Conservation (phyloP, 2,113 vertebrate species). For the Amia ocellicauda region DNA sequence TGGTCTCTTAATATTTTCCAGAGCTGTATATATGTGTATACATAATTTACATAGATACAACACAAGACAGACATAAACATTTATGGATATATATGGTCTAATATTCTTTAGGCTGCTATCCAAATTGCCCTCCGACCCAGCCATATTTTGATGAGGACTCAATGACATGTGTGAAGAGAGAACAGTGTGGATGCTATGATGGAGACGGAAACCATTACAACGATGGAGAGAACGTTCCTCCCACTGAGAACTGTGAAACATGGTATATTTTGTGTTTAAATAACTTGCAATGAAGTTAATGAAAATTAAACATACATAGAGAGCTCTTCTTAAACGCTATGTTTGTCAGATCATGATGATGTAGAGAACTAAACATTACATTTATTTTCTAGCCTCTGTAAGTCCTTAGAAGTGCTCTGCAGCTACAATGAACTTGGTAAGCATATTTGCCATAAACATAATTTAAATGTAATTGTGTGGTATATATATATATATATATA, state of each 20-base stretch:
- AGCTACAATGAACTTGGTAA: conserved; percentile 48
- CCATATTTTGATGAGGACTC: conserved; percentile 83
- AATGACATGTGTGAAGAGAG: conserved; percentile 74
- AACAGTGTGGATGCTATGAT: conserved; percentile 70
- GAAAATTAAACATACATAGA: too few species aligned
- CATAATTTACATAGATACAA: too few species aligned
- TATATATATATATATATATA: too few species aligned
- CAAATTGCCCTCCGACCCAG: conserved; percentile 70
- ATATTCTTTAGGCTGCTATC: conserved; percentile 85
- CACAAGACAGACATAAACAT: not conserved
- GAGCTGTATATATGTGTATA: too few species aligned
- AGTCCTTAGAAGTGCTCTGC: conserved; percentile 42
- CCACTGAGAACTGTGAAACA: too few species aligned
- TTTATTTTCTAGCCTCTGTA: conserved; percentile 56
- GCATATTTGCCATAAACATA: not conserved
- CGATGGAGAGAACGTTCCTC: conserved; percentile 53
- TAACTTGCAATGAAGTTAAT: too few species aligned
- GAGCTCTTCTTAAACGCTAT: too few species aligned
- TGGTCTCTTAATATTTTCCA: too few species aligned
- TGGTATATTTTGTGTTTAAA: conserved; percentile 74
- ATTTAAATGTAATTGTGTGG: not conserved
- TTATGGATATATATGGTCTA: not conserved
- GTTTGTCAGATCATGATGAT: not conserved
- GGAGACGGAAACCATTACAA: conserved; percentile 64
- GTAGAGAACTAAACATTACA: not conserved